A percentile compares a stretch with the other conserved stretches of the same genome.
Evolutionary conservation across 2,888 invertebrate genomes (phyloP).

Genomic region (Trimorus sp.): DNA sequence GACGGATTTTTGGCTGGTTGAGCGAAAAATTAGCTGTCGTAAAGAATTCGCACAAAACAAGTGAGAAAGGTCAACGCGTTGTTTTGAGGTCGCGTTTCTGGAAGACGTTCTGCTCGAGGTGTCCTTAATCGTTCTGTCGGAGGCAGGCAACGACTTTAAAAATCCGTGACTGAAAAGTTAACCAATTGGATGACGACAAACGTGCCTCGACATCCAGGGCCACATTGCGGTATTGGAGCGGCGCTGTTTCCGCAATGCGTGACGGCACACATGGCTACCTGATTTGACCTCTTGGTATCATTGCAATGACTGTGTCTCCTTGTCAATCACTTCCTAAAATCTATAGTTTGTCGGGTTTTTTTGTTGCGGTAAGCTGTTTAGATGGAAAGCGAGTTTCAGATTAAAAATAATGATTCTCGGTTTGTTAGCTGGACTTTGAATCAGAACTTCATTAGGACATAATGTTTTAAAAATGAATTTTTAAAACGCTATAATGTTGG

Average conservation of each 20-base stretch:
- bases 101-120: constrained; percentile 15
- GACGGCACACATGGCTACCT: constrained; percentile 21
- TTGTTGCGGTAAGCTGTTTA: no score
- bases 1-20: no score
- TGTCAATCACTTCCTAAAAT: constrained; percentile 16
- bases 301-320: constrained; percentile 16
- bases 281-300: constrained; percentile 37
- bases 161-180: constrained; percentile 77
- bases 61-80: constrained; percentile 6
- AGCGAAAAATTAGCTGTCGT: background rate
- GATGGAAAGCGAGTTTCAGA: no score
- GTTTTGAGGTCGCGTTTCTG: constrained; percentile 20
- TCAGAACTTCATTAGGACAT: no score
- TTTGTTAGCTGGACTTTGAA: no score
- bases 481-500: no score
- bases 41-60: background rate
- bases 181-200: constrained; percentile 50
- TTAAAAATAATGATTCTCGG: no score
- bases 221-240: constrained; percentile 43
- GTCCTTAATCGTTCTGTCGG: constrained; percentile 30
- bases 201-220: constrained; percentile 38
- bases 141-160: constrained; percentile 67
- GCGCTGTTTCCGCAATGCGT: constrained; percentile 44
- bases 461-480: no score
- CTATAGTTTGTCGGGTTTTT: background rate